Evolutionary conservation across 2,888 invertebrate genomes (phyloP), one percentile per base, ranked within the genome.

Genomic region (Drosophila flavopinicola): DNA sequence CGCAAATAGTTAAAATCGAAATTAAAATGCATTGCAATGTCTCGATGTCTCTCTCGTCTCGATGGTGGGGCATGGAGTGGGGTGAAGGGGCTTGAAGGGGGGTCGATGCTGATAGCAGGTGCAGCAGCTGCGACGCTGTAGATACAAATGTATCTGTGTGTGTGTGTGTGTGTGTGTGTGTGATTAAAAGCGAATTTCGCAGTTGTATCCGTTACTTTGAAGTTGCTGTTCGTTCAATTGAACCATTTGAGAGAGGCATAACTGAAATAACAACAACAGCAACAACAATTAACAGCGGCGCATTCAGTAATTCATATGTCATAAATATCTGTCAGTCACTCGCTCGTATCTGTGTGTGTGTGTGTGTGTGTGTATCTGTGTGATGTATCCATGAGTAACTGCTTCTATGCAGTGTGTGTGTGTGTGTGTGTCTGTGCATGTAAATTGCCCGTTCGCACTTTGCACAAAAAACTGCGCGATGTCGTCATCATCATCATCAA

Each of bases 301-400:
- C 68, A 63, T 65, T 60, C 71, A 69, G 79, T 78, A 83, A 78
- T 84, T 80, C 79, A 85, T 82, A 78, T 80, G 85, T 85, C 80
- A 80, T 80, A 80, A 85, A 80, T 74, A 74, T 80, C 78, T 70
- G 76, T 78, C 83, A 75, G 66, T 73, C 78, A 47, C 20, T 58
- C 60, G 20, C 41, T 15, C 49, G 23, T 48, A 29, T 57, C 24
- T 35, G 56, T 20, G 45, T 67, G n/a, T n/a, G n/a, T n/a, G n/a
- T n/a, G n/a, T n/a, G n/a, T n/a, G n/a, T n/a, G n/a, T n/a, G n/a
- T n/a, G 41, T 45, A 41, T 54, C 29, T 57, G 48, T 54, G n/a
- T n/a, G n/a, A n/a, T n/a, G n/a, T 20, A 49, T 67, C 53, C 47
- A 61, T 66, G 57, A 54, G 27, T 48, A n/a, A 48, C 33, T 57